These are phyloP conservation scores for Paelopatides confundens DNA, from an alignment of 53 echinoderm and acorn worm species.

Conservation along the genomic window DNA sequence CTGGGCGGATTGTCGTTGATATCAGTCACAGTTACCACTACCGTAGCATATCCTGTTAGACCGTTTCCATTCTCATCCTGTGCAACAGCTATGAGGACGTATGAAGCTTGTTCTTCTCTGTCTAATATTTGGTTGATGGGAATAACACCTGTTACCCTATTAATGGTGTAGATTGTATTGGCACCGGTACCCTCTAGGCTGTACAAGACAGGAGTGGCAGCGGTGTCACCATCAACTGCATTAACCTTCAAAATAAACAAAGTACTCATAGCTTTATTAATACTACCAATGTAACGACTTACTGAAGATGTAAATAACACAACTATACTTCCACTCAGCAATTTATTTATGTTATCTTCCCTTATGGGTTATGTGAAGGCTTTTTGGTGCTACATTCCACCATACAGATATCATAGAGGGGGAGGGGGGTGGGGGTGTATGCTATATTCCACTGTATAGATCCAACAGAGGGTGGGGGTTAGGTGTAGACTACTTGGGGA, in stretches of 20 bases:
- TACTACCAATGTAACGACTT: no score
- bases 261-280: no score
- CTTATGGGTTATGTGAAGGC: no score
- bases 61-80: constrained; percentile 72
- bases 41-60: constrained; percentile 70
- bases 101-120: constrained; percentile 62
- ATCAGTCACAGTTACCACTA: constrained; percentile 72
- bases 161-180: constrained; percentile 65
- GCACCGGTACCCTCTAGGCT: constrained; percentile 76
- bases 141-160: constrained; percentile 61
- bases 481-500: no score
- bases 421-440: no score
- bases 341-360: no score
- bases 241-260: constrained; percentile 61
- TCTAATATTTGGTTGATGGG: constrained; percentile 65
- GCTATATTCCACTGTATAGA: no score
- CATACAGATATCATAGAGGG: no score
- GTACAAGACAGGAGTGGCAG: constrained; percentile 58
- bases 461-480: no score
- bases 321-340: no score
- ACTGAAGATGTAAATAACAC: no score
- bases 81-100: constrained; percentile 71
- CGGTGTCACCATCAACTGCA: constrained; percentile 79
- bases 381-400: no score
- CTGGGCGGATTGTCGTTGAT: constrained; percentile 79